These are phyloP conservation scores for Syngnathus floridae DNA, from an alignment of 2,113 vertebrate genomes.

Conservation along the genomic window DNA sequence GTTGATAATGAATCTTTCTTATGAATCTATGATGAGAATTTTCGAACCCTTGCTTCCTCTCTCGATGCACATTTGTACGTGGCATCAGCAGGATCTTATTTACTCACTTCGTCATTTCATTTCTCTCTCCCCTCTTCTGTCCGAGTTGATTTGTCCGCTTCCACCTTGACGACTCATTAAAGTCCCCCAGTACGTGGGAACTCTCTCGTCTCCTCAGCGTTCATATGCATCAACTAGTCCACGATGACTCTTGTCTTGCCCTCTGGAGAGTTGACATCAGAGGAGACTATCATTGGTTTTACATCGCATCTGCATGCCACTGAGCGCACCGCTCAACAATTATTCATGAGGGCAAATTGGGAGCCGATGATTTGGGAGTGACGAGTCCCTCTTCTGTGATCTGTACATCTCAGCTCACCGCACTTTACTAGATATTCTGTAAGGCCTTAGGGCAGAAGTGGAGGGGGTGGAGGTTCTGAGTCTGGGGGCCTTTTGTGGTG, in stretches of 20 bases:
- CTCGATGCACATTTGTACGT: slow-evolving; percentile 3
- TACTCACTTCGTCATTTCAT: slow-evolving; percentile 14
- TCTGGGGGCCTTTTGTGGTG: slow-evolving; percentile 1
- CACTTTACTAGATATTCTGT: slow-evolving; percentile 50
- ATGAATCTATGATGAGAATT: slow-evolving; percentile 19
- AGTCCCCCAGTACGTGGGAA: slow-evolving; percentile 35
- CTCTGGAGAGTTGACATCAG: slow-evolving; percentile 64
- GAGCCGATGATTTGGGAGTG: slow-evolving; percentile 50
- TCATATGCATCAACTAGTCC: slow-evolving; percentile 66
- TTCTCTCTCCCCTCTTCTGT: slow-evolving; percentile 9
- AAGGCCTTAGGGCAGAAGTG: slow-evolving; percentile 58
- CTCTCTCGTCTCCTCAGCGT: slow-evolving; percentile 47
- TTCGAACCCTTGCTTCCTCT: slow-evolving; percentile 6
- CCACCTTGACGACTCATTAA: slow-evolving; percentile 52
- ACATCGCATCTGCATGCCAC: slow-evolving; percentile 53
- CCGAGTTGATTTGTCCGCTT: slow-evolving; percentile 39
- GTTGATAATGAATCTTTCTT: slow-evolving; percentile 1
- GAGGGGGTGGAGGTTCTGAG: slow-evolving; percentile 22
- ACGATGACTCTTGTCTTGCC: slow-evolving; percentile 40
- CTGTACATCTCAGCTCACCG: slow-evolving; percentile 23
- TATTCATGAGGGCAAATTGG: slow-evolving; percentile 79
- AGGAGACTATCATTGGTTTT: slow-evolving; percentile 63
- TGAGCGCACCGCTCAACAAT: slow-evolving; percentile 62
- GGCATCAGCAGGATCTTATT: slow-evolving; percentile 27
- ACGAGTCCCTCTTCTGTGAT: slow-evolving; percentile 43